Evolutionary conservation across 2,113 vertebrate species (phyloP).

Genomic region (Mormyrus iriodes): DNA sequence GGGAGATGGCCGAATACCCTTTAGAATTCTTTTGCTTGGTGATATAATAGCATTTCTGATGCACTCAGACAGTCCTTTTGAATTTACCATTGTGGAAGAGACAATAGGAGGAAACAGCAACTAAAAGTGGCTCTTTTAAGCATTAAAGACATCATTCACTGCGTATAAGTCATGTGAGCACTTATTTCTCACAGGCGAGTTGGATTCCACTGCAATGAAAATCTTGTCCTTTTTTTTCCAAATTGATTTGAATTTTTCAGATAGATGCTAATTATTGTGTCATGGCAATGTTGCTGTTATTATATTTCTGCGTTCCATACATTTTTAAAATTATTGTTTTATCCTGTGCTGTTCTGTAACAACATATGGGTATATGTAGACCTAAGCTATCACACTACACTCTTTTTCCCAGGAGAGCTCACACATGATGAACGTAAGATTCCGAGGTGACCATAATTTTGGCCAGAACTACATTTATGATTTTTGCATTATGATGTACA

Average conservation of each 20-base stretch:
- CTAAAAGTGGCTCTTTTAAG: not conserved
- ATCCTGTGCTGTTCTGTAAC: not conserved
- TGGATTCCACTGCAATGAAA: not conserved
- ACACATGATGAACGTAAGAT: not conserved
- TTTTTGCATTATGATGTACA: not conserved
- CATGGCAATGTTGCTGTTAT: not conserved
- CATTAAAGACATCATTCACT: not conserved
- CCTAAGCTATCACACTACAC: accelerated
- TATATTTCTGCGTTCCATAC: not conserved
- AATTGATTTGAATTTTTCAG: not conserved
- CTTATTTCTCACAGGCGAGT: not conserved
- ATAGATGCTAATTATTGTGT: not conserved
- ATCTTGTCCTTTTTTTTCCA: not conserved
- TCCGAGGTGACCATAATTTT: too few species aligned
- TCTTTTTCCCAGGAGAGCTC: not conserved
- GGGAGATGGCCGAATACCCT: not conserved
- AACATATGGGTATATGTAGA: not conserved
- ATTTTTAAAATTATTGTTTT: not conserved
- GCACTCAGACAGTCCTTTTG: not conserved
- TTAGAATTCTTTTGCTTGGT: not conserved
- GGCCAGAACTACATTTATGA: not conserved
- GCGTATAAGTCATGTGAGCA: not conserved
- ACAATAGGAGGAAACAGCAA: not conserved
- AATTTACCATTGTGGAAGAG: not conserved
- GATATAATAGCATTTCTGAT: not conserved